A percentile compares a stretch with the other conserved stretches of the same genome.
These are phyloP conservation scores for Seladonia tumulorum DNA, from an alignment of 2,888 invertebrate genomes.

Conservation along the genomic window DNA sequence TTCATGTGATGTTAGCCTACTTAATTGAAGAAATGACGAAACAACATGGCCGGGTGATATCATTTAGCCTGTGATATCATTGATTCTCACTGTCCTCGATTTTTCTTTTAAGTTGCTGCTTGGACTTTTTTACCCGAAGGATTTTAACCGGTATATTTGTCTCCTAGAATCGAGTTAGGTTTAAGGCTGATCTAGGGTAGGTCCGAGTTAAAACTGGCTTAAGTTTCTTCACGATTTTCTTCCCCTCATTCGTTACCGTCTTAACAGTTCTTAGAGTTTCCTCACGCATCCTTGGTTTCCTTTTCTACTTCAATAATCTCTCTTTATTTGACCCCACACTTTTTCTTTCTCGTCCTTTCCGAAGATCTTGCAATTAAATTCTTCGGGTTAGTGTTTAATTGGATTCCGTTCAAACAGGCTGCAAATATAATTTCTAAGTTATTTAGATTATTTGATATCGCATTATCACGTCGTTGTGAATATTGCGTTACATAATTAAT, in stretches of 20 bases:
- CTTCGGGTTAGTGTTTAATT: neutral
- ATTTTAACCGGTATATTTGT: neutral
- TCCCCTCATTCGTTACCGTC: neutral
- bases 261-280: neutral
- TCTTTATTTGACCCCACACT: neutral
- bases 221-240: neutral
- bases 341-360: neutral
- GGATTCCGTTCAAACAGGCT: neutral
- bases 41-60: neutral
- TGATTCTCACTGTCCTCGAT: neutral
- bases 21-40: neutral
- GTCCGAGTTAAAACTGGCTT: neutral
- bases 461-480: neutral
- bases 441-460: neutral
- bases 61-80: neutral
- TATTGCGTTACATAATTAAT: neutral
- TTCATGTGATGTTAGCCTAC: neutral
- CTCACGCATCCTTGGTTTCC: neutral
- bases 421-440: neutral
- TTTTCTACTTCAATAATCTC: constrained; percentile 2
- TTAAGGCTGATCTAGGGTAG: neutral
- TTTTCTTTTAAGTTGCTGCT: neutral
- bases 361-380: neutral
- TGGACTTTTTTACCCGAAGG: neutral
- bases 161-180: neutral